A percentile compares a stretch with the other conserved stretches of the same genome.
Conservation (phyloP, 2,888 invertebrate genomes). For the Ryuthela nishihirai region DNA sequence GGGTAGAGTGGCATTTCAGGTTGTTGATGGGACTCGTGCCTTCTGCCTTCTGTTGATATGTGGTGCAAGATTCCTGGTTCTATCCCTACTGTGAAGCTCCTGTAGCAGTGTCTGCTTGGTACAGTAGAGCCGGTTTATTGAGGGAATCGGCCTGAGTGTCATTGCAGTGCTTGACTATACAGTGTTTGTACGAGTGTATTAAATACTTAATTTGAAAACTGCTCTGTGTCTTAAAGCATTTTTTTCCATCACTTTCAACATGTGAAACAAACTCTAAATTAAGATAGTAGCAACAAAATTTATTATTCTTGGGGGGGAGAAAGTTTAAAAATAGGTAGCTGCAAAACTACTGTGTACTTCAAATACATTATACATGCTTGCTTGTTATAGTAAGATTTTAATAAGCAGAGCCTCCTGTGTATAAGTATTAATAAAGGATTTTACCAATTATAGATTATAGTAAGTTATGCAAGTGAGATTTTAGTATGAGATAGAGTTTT, state of each 20-base stretch:
- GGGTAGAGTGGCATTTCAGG: slow-evolving; percentile 15
- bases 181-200: slow-evolving; percentile 35
- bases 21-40: slow-evolving; percentile 7
- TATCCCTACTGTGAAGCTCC: slow-evolving; percentile 20
- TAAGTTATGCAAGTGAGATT: no score
- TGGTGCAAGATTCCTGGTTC: slow-evolving; percentile 32
- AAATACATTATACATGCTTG: no score
- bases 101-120: slow-evolving; percentile 30
- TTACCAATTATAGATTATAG: no score
- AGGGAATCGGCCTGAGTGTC: slow-evolving; percentile 26
- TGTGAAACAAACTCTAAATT: no score
- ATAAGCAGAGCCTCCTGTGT: no score
- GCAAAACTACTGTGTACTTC: no score
- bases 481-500: no score
- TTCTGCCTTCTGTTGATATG: slow-evolving; percentile 18
- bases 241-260: not conserved
- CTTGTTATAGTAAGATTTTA: no score
- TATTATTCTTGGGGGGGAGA: slow-evolving; percentile 2
- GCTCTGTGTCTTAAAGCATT: slow-evolving; percentile 4
- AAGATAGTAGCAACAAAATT: not conserved
- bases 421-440: no score
- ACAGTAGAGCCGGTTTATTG: slow-evolving; percentile 12
- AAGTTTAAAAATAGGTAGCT: not conserved
- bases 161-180: slow-evolving; percentile 25
- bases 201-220: slow-evolving; percentile 33